Conservation (phyloP, 2,888 invertebrate species). For the Esperia sulphurella region DNA sequence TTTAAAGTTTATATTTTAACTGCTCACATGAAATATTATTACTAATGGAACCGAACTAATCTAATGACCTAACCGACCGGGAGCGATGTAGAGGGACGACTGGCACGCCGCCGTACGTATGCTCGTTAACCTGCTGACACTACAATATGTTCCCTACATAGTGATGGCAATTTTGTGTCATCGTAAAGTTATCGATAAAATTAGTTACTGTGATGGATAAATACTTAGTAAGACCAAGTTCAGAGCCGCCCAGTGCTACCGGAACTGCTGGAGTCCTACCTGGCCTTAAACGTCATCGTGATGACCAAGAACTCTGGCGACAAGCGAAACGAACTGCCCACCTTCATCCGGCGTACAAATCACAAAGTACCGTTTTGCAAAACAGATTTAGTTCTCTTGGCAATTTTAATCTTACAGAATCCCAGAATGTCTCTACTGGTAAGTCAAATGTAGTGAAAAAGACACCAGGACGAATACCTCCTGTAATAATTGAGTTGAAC, state of each 20-base stretch:
- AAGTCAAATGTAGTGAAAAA: not conserved
- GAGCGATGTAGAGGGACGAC: no score
- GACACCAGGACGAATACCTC: not conserved
- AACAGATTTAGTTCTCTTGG: not conserved
- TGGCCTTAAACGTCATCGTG: not conserved
- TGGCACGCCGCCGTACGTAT: no score
- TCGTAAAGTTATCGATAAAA: not conserved
- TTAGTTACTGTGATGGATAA: not conserved
- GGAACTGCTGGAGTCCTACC: not conserved
- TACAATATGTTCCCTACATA: no score
- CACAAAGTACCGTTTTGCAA: not conserved
- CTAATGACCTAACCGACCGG: no score
- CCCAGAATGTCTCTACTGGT: not conserved
- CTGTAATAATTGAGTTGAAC: not conserved
- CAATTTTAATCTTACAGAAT: no score
- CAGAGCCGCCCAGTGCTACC: not conserved
- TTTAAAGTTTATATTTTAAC: no score
- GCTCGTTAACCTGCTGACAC: no score
- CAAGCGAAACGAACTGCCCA: not conserved
- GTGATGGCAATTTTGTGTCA: no score
- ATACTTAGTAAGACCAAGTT: not conserved
- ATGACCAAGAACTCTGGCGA: not conserved
- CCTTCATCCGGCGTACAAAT: not conserved
- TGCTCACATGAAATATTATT: no score
- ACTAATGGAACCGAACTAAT: no score